Conservation (phyloP, 2,797 vertebrate species). For the Leptatherina wallacei region DNA sequence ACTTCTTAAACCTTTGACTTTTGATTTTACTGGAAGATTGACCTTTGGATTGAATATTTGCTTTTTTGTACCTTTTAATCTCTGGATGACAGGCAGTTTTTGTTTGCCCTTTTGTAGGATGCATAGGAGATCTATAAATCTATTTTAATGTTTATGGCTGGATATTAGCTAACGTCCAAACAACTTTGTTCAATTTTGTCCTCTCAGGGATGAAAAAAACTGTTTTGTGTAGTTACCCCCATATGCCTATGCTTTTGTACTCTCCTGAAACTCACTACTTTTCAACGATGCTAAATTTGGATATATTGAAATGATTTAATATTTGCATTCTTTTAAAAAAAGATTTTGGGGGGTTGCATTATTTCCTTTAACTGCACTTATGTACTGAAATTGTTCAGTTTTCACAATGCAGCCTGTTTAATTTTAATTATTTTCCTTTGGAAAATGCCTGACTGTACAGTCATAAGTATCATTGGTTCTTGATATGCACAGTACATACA, state of each 20-base stretch:
- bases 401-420: conserved; percentile 5
- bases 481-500: background rate
- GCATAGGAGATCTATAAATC: conserved; percentile 6
- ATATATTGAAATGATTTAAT: background rate
- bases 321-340: background rate
- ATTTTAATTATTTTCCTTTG: background rate
- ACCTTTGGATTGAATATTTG: conserved; percentile 29
- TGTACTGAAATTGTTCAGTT: background rate
- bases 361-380: background rate
- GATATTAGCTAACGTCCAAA: conserved; percentile 1
- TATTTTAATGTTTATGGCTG: background rate
- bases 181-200: background rate
- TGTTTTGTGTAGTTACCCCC: conserved; percentile 1
- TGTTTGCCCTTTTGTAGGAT: background rate
- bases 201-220: conserved; percentile 37
- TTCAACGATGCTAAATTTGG: background rate
- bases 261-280: background rate
- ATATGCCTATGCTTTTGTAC: conserved; percentile 1
- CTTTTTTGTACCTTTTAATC: conserved; percentile 14
- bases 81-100: conserved; percentile 14
- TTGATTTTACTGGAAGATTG: conserved; percentile 44
- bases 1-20: conserved; percentile 25
- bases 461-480: background rate
- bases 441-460: background rate
- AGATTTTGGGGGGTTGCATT: background rate